A percentile compares a stretch with the other conserved stretches of the same genome.
Conservation (phyloP, 1,140 invertebrate genomes). For the Chironomus striatipennis region DNA sequence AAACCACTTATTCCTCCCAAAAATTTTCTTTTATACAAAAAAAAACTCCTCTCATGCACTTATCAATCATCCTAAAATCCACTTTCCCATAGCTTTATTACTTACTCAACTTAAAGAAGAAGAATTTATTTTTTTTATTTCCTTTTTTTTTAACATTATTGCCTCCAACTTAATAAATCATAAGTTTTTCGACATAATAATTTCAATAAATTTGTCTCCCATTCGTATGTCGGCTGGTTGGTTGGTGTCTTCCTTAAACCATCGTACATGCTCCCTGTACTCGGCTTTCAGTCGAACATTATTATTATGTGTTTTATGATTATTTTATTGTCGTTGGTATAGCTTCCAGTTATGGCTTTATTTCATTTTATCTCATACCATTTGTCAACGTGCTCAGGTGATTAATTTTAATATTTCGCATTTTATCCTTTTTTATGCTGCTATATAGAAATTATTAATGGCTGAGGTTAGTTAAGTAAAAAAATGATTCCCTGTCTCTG, state of each 20-base stretch:
- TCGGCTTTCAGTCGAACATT: not conserved
- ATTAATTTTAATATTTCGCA: conserved; percentile 10
- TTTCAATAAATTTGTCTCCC: not conserved
- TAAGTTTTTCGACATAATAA: not conserved
- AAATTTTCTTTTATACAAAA: too few species aligned
- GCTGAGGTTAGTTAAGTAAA: not conserved
- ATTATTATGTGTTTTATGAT: conserved; percentile 2
- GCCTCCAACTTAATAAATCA: not conserved
- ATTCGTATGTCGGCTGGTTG: not conserved
- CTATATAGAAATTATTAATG: not conserved
- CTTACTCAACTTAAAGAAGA: too few species aligned
- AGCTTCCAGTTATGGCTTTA: not conserved
- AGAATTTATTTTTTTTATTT: too few species aligned
- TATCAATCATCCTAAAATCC: too few species aligned
- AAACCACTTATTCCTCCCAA: too few species aligned
- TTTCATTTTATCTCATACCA: conserved; percentile 13
- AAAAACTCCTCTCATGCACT: too few species aligned
- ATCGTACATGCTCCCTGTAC: not conserved
- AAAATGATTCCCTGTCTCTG: not conserved
- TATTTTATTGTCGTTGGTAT: conserved; percentile 8
- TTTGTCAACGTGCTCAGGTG: conserved; percentile 11
- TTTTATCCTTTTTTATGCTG: conserved; percentile 1
- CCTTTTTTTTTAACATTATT: too few species aligned
- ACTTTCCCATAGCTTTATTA: too few species aligned
- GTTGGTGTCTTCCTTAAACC: not conserved